Base-by-base conservation (phyloP, 2,113 vertebrate genomes). In the Thamnaconus septentrionalis region DNA sequence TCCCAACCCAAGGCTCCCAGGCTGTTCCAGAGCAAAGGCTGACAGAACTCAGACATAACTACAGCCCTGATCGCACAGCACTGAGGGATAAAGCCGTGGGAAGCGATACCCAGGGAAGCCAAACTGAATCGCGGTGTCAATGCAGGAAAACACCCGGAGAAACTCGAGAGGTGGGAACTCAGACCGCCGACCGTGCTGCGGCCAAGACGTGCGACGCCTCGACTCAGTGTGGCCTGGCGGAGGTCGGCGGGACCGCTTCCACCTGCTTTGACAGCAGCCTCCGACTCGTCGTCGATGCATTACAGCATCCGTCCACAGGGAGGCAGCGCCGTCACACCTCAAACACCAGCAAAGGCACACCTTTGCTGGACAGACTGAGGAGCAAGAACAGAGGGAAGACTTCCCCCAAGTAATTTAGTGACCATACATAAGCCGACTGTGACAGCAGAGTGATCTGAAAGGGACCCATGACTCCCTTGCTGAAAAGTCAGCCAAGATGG, bases 151-250 rank as follows among this genome's bases (percentile, higher is more conserved):
- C 42, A 18, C 1, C 60, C 6, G n/a, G 2, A 0, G 8, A 64
- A 64, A 72, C 59, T 2, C 67, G 43, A 8, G 89, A 95, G 1
- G 75, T 12, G 0, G 92, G 71, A 67, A 92, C 90, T 0, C 95
- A 97, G 79, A 96, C 94, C 0, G 77, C 83, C 3, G 3, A 3
- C 56, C 39, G 7, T 1, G 11, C 44, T 41, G 0, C 4, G 0
- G 7, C 53, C 2, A 66, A 57, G 52, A 92, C 67, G 5, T 47
- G 52, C 7, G 88, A 96, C 2, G 88, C 76, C 42, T 89, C 90
- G 0, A 81, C 88, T 18, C 95, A 96, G 69, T 95, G 93, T 49
- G 62, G 50, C 69, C 44, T 59, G 1, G 11, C n/a, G 4, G 12
- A 7, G 12, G 56, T 64, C 10, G 4, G 31, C 0, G 6, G 5